phyloP scores from a whole-genome alignment of 2,888 invertebrate genomes.

The Altica lythri region DNA sequence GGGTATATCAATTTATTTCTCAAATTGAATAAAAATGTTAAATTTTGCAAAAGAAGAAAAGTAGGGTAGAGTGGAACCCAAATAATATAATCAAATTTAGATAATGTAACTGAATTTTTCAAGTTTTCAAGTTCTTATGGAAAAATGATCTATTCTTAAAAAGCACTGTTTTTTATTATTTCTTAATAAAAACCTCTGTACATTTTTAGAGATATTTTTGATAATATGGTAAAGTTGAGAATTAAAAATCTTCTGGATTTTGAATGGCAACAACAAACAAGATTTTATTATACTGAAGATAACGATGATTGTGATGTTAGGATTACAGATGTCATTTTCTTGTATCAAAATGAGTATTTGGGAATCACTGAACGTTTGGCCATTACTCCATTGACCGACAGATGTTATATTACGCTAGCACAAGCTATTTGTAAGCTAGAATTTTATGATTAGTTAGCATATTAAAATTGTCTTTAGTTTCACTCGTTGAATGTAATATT shows the following conservation, averaged over 20 bases:
- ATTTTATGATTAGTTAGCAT: background rate
- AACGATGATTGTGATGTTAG: conserved; percentile 74
- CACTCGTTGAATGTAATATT: background rate
- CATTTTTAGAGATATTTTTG: conserved; percentile 78
- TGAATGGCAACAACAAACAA: conserved; percentile 88
- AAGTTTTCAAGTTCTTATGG: no score
- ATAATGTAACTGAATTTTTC: no score
- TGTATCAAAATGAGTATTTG: conserved; percentile 87
- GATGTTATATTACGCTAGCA: conserved; percentile 87
- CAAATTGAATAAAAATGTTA: no score
- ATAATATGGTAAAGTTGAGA: conserved; percentile 73
- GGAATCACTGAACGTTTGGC: conserved; percentile 87
- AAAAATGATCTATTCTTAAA: no score
- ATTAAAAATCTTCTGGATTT: conserved; percentile 75
- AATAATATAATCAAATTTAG: no score
- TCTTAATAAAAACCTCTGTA: background rate
- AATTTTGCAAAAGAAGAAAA: no score
- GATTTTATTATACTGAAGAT: conserved; percentile 84
- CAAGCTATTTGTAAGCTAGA: conserved; percentile 72
- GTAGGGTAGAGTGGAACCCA: no score
- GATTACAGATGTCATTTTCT: conserved; percentile 84
- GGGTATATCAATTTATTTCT: no score
- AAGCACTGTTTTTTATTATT: background rate
- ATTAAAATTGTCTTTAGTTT: background rate
- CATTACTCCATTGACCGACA: conserved; percentile 89